phyloP scores from a whole-genome alignment of 1,140 invertebrate species.

The Drosophila littoralis region DNA sequence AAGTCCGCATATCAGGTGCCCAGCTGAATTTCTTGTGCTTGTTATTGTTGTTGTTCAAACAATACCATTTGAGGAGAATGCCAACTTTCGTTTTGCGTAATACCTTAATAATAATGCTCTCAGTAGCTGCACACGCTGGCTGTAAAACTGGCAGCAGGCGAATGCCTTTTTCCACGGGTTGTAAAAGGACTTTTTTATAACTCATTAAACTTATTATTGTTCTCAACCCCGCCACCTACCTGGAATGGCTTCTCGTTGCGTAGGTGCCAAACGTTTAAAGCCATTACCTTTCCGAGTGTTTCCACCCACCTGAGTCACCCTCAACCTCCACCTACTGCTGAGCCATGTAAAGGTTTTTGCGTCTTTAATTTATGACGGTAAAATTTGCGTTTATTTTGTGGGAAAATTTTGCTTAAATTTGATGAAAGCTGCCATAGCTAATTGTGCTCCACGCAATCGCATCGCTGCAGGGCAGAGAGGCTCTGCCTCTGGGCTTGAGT shows the following conservation, averaged over 20 bases:
- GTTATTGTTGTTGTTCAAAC: not conserved
- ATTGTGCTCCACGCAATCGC: not conserved
- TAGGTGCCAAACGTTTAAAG: constrained; percentile 43
- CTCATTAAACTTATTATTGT: constrained; percentile 77
- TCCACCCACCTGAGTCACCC: not conserved
- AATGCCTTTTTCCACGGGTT: constrained; percentile 41
- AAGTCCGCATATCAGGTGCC: constrained; percentile 37
- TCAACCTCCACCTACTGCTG: too few species aligned
- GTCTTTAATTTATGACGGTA: constrained; percentile 40
- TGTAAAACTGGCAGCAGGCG: constrained; percentile 17
- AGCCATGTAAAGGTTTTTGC: not conserved
- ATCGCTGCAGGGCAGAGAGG: not conserved
- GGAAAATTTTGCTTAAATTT: constrained; percentile 45
- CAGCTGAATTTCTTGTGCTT: constrained; percentile 32
- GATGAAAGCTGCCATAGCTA: constrained; percentile 26
- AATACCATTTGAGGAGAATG: not conserved
- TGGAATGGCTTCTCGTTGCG: not conserved
- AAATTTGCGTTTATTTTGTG: constrained; percentile 62
- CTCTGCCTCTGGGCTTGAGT: not conserved
- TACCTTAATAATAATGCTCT: constrained; percentile 16
- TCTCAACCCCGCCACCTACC: constrained; percentile 7
- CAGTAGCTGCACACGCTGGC: not conserved
- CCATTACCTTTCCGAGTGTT: constrained; percentile 2
- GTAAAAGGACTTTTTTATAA: constrained; percentile 67
- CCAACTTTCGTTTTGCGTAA: not conserved